Evolutionary conservation across 2,888 invertebrate genomes (phyloP), one percentile per base, ranked within the genome.

Genomic region (Stomorhina lunata): DNA sequence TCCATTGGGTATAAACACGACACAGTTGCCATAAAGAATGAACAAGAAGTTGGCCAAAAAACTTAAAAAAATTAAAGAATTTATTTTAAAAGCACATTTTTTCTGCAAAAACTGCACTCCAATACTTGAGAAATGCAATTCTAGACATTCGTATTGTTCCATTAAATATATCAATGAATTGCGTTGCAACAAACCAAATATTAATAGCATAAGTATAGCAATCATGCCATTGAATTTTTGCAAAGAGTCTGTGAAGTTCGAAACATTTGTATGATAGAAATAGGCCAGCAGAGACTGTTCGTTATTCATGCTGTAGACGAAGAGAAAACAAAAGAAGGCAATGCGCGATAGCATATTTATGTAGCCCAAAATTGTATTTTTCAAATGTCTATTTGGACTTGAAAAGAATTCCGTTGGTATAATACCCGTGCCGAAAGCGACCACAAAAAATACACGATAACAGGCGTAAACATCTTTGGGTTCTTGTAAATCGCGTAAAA

Each of bases 381-480:
- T 66, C 6, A 87, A 50, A 37, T 69, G 80, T 0, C 73, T 80
- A 1, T 71, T 50, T 9, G 72, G 63, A 0, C 80, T 50, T 4
- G 61, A 73, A 5, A 57, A 75, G 20, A 88, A 84, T 32, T 81
- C 73, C 20, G 84, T 87, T 0, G 90, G 90, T 27, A 86, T 84
- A 32, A 90, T 66, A 2, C 90, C 90, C 3, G 85, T 81, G 1
- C 85, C 17, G 5, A 86, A 83, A 0, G 86, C 84, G 9, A 89
- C 6, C 0, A 84, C 9, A 1, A 89, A 85, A 2, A 87, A 66
- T 0, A 88, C 15, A 2, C 87, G 86, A 45, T 85, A 86, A 34
- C 89, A 87, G 29, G 84, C 86, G 73, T 89, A 89, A 55, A 90
- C 85, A 83, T 89, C 86, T 17, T 59, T 75, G 0, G 89, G 88